Evolutionary conservation across 2,113 vertebrate genomes (phyloP).

Genomic region (Pitta sordida): DNA sequence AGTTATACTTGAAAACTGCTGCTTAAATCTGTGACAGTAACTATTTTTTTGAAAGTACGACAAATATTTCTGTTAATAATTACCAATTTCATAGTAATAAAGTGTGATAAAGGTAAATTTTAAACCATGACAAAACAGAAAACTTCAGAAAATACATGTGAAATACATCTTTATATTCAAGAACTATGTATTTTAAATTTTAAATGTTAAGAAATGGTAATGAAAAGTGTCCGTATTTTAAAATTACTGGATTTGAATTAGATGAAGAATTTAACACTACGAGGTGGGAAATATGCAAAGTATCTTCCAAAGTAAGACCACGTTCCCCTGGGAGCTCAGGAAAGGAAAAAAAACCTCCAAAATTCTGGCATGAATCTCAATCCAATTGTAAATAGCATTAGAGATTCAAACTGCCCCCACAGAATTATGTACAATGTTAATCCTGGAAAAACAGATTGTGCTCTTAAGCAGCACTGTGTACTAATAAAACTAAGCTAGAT

Average conservation of each 20-base stretch:
- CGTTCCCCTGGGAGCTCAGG: not conserved
- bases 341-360: not conserved
- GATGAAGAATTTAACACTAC: not conserved
- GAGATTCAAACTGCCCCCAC: not conserved
- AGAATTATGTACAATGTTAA: conserved; percentile 22
- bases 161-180: not conserved
- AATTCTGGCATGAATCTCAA: conserved; percentile 1
- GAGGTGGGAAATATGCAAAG: not conserved
- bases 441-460: conserved; percentile 49
- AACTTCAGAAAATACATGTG: not conserved
- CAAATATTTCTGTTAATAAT: not conserved
- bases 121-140: not conserved
- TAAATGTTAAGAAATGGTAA: not conserved
- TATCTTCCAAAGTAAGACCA: not conserved
- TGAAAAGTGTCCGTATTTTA: not conserved
- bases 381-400: not conserved
- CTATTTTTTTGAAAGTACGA: not conserved
- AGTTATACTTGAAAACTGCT: not conserved
- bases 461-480: conserved; percentile 18
- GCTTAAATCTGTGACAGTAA: not conserved
- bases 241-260: not conserved
- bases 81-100: not conserved
- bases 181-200: not conserved
- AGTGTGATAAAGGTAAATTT: not conserved
- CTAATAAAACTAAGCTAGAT: conserved; percentile 43